Conservation (phyloP, 2,888 invertebrate genomes). For the Caenorhabditis sp. region DNA sequence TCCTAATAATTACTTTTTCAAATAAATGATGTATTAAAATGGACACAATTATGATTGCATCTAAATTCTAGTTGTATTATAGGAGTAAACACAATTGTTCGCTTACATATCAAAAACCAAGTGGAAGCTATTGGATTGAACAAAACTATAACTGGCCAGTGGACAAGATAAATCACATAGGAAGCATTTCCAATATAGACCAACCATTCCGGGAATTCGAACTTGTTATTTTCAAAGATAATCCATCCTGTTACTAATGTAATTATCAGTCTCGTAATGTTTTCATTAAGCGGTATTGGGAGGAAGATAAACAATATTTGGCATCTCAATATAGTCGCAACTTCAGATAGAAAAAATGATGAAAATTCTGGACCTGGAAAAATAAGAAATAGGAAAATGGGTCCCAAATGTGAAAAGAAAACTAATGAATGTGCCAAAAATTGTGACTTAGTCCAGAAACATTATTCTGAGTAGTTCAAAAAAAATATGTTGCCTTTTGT, state of each 20-base stretch:
- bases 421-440: too few relatives aligned
- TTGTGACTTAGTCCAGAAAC: too few relatives aligned
- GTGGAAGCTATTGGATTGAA: background rate
- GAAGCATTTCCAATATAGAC: constrained; percentile 19
- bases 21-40: background rate
- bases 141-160: constrained; percentile 15
- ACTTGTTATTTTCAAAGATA: background rate
- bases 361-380: background rate
- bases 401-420: too few relatives aligned
- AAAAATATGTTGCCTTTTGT: too few relatives aligned
- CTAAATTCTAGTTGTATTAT: background rate
- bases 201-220: background rate
- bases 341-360: too few relatives aligned
- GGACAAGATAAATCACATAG: constrained; percentile 17
- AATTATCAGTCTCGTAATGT: background rate
- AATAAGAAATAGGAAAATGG: too few relatives aligned
- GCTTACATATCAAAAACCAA: background rate
- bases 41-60: background rate
- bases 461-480: too few relatives aligned
- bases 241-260: background rate
- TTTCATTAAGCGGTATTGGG: background rate
- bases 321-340: background rate
- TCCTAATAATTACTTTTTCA: background rate
- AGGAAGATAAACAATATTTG: background rate
- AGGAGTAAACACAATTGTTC: too few relatives aligned